Base-by-base conservation (phyloP, 2,797 vertebrate species). In the Telmatherina bonti region DNA sequence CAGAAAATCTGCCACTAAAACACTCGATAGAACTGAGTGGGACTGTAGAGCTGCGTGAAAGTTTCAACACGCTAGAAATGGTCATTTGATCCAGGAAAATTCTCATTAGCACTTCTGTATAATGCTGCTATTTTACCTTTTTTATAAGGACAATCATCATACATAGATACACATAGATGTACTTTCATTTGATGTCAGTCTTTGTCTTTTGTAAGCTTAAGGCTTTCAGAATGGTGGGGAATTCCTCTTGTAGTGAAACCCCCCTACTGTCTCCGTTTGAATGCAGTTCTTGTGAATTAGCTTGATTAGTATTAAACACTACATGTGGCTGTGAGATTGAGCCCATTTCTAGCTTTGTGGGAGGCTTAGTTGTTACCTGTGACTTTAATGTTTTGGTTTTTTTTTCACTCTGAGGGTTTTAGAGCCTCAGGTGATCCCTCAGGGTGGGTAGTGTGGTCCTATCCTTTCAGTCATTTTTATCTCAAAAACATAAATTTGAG, bases 201-300 rank as follows among this genome's bases (percentile, higher is more conserved):
- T 60, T 83, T 54, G 55, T 78, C 60, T 77, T 72, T 79, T 18
- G 59, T 27, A 79, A 70, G 76, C 76, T 76, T 51, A n/a, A 67
- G 60, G 67, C 75, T 84, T 88, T 85, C 65, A 84, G 87, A 78
- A 86, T 84, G 78, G 78, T 62, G 70, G 70, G 36, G 62, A 45
- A 73, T 82, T 84, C 66, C 57, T 82, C 82, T 85, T 76, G 79
- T 66, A 75, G 51, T 41, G 65, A 55, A 62, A 45, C 57, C 64
- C 63, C 76, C 76, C 6, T 10, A 29, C 66, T 72, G 70, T 38
- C 61, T 69, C 67, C 56, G 55, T 88, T 81, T 88, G 66, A 85
- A 75, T 66, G 57, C 64, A 38, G 56, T 60, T 29, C 74, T 79
- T 87, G 80, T 81, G 78, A 88, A 88, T 86, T 64, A 85, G 59